Evolutionary conservation across 2,113 vertebrate genomes (phyloP), one percentile per base, ranked within the genome.

Genomic region (Morone chrysops): DNA sequence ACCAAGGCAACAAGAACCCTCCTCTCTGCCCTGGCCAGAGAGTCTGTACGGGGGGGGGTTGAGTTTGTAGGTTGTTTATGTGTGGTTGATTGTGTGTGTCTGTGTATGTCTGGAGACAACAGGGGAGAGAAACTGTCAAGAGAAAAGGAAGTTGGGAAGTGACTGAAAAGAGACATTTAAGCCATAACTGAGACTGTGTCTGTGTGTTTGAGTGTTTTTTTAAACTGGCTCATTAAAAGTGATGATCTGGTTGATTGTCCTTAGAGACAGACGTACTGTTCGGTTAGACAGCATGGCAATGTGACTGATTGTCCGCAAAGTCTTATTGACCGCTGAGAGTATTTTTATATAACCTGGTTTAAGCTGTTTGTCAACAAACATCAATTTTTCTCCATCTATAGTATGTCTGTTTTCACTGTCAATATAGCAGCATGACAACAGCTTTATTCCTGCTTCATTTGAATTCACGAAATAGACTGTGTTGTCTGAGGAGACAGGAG

Each of bases 1-100:
- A 92, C 88, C 90, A 93, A 93, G 92, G 93, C 92, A 94, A 89
- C 89, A 20, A 84, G 84, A 77, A 54, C 57, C 83, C 74, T 83
- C 85, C 63, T 72, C 82, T 85, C 77, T 17, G 3, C 68, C 51
- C 86, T 69, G 76, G 54, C 40, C 68, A 85, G 67, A 72, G 84
- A 76, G 85, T 68, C 81, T 74, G 85, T 40, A 6, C 51, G 59
- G 14, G 31, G 40, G 51, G 45, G 78, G 47, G 54, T 48, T 45
- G 57, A 78, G 79, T 86, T 84, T 12, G 7, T 89, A 68, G 75
- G 70, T 81, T 25, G 43, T 25, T 47, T 47, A 8, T 85, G 54
- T 84, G 77, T 41, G 63, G 43, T 57, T 85, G 76, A 71, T 72
- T 73, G 47, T 83, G 70, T 85, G 59, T 25, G 53, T 82, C 38